A percentile compares a stretch with the other conserved stretches of the same genome.
Conservation (phyloP, 2,113 vertebrate species). For the Scytalopus superciliaris region DNA sequence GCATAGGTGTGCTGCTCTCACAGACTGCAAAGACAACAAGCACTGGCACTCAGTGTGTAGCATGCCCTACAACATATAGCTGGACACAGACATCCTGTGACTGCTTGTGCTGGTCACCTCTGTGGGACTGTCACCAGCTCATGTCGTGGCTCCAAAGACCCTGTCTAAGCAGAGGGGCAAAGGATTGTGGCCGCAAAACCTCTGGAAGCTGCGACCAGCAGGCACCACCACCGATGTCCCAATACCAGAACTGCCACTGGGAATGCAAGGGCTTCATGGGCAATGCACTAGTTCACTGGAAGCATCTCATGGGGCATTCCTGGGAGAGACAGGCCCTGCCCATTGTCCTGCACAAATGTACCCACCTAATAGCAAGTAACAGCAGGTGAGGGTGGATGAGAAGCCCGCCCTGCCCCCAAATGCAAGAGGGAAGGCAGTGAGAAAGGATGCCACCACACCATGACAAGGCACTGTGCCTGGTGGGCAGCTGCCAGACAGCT, state of each 20-base stretch:
- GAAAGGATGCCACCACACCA: background rate
- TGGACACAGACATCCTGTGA: rapidly evolving
- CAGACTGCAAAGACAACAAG: background rate
- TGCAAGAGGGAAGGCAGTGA: background rate
- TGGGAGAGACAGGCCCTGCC: background rate
- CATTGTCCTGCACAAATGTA: rapidly evolving
- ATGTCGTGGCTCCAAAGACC: rapidly evolving
- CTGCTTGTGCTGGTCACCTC: background rate
- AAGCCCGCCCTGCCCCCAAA: background rate
- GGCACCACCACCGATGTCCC: background rate
- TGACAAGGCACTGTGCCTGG: background rate
- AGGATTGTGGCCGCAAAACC: background rate
- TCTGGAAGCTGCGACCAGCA: background rate
- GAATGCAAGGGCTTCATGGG: background rate
- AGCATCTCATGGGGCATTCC: background rate
- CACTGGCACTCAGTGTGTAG: background rate
- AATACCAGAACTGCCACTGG: background rate
- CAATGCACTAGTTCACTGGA: rapidly evolving
- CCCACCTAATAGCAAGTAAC: background rate
- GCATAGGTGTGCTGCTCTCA: background rate
- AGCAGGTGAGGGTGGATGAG: background rate
- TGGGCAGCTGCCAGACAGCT: background rate
- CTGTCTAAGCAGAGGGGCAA: background rate
- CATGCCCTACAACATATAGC: background rate
- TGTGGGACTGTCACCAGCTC: background rate